Evolutionary conservation across 2,113 vertebrate species (phyloP), one percentile per base, ranked within the genome.

Genomic region (Gymnorhina tibicen): DNA sequence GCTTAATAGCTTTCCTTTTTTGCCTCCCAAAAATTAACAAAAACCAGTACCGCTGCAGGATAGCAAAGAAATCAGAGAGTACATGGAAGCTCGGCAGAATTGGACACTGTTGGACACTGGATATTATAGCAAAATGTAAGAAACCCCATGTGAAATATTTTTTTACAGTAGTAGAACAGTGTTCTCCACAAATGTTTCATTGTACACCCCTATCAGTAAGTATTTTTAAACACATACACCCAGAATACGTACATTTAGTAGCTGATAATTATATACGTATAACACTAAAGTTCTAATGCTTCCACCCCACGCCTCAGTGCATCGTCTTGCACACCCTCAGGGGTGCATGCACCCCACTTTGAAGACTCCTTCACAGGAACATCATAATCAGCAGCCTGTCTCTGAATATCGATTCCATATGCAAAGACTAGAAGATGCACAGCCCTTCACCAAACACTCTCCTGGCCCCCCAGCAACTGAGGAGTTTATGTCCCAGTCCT

Each of bases 281-380:
- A 49, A 42, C 44, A 35, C 10, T 42, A 22, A 58, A 49, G 13
- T 59, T 64, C 11, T 50, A 53, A 55, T 66, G 67, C 16, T 75
- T 60, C 16, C 32, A 53, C 46, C 33, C 28, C 39, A 55, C 11
- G 33, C 10, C 3, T 44, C 35, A 53, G 21, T 35, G 66, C 19
- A 73, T 19, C 0, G 0, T 47, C n/a, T 27, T 39, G 50, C 5
- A 7, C 22, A 32, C 2, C 1, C 21, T 6, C 20, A 18, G 24
- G 21, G 10, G 19, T 3, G 10, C 44, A 27, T 15, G 46, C 28
- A 33, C 26, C 11, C 24, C 33, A 17, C 56, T 66, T 30, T 33
- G 46, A 41, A 60, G 50, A 64, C 15, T 33, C 21, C 24, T 69
- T 28, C 56, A 17, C 7, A 41, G 53, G 42, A 37, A 16, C 16